Percentiles rank a stretch among this genome's conserved stretches.
Evolutionary conservation across 2,888 invertebrate species (phyloP).

Genomic region (Lepidochitona cinerea): DNA sequence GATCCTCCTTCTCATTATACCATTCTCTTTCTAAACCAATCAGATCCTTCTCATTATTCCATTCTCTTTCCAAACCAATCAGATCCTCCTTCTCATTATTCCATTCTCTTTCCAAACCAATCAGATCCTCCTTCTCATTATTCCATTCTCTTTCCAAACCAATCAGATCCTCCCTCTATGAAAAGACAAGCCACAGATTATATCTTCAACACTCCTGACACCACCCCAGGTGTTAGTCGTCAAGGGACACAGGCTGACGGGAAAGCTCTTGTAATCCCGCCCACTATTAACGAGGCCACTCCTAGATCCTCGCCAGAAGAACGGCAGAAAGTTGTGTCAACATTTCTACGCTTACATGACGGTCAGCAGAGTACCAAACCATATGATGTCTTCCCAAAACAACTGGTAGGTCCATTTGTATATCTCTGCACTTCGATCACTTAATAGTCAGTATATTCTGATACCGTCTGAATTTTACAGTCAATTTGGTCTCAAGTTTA

Average conservation of each 20-base stretch:
- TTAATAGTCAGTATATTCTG: too few species aligned
- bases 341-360: constrained; percentile 52
- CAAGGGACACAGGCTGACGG: constrained; percentile 21
- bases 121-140: too few species aligned
- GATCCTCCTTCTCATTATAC: too few species aligned
- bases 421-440: too few species aligned
- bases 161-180: constrained; percentile 37
- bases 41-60: too few species aligned
- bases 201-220: constrained; percentile 57
- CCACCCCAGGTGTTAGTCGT: constrained; percentile 39
- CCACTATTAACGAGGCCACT: background rate
- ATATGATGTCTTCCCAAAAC: constrained; percentile 53
- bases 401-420: constrained; percentile 49
- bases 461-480: too few species aligned
- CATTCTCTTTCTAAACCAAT: too few species aligned
- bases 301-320: background rate
- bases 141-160: too few species aligned
- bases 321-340: constrained; percentile 41
- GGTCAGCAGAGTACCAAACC: constrained; percentile 45
- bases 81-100: too few species aligned
- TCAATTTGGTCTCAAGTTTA: too few species aligned
- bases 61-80: too few species aligned
- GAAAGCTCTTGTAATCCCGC: background rate
- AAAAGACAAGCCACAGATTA: constrained; percentile 47
- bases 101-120: too few species aligned